Base-by-base conservation (phyloP, 1,140 invertebrate species). In the Eriocheir sinensis region DNA sequence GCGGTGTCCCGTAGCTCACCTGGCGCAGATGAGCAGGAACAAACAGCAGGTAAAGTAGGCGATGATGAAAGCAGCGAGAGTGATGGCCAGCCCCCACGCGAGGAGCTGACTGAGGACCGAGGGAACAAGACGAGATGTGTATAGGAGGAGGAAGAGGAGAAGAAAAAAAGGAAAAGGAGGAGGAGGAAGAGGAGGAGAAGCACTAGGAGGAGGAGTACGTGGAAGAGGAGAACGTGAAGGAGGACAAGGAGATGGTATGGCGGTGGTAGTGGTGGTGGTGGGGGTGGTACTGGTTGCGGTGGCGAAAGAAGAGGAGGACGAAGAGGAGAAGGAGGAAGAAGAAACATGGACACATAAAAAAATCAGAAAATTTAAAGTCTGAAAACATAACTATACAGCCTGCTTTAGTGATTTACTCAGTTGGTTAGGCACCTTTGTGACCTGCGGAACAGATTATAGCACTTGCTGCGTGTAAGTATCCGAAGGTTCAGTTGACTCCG, bases 61-160 rank as follows among this genome's bases (percentile, higher is more conserved):
- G 89, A 72, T 90, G 89, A 90, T 90, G 89, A 90, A 90, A 90
- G 89, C 48, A 90, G 36, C 30, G 36, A 12, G 72, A 90, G 89
- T 90, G 38, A 90, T 90, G 89, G 48, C 6, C n/a, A 32, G 8
- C 89, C 72, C n/a, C 53, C 89, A 90, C 48, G 89, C 89, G 3
- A 83, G 9, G 81, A 86, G 15, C 3, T 1, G n/a, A 40, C 2
- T 36, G 41, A 30, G 41, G 81, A 0, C 32, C 34, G 27, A 32
- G 81, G 38, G n/a, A 34, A 15, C n/a, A n/a, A 89, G 6, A 32
- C 17, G 85, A 40, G 8, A 40, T 15, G 44, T 30, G 38, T 12
- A 86, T 36, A 34, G 27, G 83, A 86, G 9, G 34, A 15, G 83
- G 30, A 8, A 34, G 40, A 41, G 9, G 34, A n/a, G 80, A 30